A percentile compares a stretch with the other conserved stretches of the same genome.
phyloP scores from a whole-genome alignment of 1,140 invertebrate species.

The Eubasilissa regina region DNA sequence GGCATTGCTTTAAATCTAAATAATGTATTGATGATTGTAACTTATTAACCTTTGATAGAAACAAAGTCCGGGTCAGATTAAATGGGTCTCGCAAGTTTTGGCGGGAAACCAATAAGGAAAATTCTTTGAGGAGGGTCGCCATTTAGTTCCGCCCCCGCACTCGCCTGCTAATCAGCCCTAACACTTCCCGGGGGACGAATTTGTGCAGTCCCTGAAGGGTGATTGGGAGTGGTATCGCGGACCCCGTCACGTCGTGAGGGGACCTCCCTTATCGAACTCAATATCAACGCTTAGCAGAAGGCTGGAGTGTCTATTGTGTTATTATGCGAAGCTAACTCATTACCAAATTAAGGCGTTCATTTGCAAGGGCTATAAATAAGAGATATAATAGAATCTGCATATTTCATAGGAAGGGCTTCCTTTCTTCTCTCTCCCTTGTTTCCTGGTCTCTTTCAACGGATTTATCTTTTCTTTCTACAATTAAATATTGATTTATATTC shows the following conservation, averaged over 20 bases:
- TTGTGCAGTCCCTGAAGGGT: conserved; percentile 50
- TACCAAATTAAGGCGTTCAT: conserved; percentile 7
- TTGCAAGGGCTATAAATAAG: background rate
- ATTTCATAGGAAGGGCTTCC: too few species aligned
- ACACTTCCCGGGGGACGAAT: conserved; percentile 56
- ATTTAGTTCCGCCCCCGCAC: conserved; percentile 32
- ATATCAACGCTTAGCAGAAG: conserved; percentile 43
- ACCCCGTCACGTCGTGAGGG: conserved; percentile 28
- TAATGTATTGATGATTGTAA: background rate
- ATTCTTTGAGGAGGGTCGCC: background rate
- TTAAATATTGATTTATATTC: too few species aligned
- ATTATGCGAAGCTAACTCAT: background rate
- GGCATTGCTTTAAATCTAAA: background rate
- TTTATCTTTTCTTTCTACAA: too few species aligned
- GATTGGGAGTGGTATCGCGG: conserved; percentile 47
- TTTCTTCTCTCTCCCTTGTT: too few species aligned
- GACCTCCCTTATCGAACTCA: conserved; percentile 22
- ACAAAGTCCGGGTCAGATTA: background rate
- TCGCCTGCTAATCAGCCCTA: conserved; percentile 58
- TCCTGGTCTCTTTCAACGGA: too few species aligned
- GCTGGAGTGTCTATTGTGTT: conserved; percentile 19
- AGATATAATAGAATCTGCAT: too few species aligned
- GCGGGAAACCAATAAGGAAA: conserved; percentile 28
- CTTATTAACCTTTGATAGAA: conserved; percentile 5
- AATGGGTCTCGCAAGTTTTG: conserved; percentile 5